These are phyloP conservation scores for Pheosia gnoma DNA, from an alignment of 2,888 invertebrate species.

Conservation along the genomic window DNA sequence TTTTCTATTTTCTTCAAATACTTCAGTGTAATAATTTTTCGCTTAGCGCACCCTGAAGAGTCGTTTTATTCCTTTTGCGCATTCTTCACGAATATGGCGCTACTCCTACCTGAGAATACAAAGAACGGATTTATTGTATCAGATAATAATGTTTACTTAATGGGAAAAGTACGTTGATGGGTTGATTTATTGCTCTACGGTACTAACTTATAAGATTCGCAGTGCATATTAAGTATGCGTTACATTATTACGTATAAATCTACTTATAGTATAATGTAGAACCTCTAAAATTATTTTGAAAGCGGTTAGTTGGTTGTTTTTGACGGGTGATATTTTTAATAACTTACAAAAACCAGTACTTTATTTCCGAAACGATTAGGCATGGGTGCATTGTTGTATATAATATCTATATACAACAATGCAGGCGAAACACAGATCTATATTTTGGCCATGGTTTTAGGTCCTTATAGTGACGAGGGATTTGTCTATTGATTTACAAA, in stretches of 20 bases:
- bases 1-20: slow-evolving; percentile 63
- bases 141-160: slow-evolving; percentile 49
- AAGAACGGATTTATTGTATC: slow-evolving; percentile 55
- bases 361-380: too few species aligned
- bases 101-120: slow-evolving; percentile 53
- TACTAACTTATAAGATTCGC: neutral
- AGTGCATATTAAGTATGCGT: neutral
- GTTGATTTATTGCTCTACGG: slow-evolving; percentile 25
- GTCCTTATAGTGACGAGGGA: too few species aligned
- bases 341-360: too few species aligned
- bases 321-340: too few species aligned
- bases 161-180: slow-evolving; percentile 33
- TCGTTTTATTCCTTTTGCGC: slow-evolving; percentile 61
- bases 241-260: neutral
- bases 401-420: too few species aligned
- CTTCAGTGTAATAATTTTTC: slow-evolving; percentile 64
- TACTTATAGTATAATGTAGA: neutral
- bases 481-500: too few species aligned
- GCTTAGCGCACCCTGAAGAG: slow-evolving; percentile 68
- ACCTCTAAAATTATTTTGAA: too few species aligned
- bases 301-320: too few species aligned
- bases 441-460: too few species aligned
- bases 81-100: slow-evolving; percentile 54
- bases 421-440: too few species aligned
- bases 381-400: too few species aligned